phyloP scores from a whole-genome alignment of 1,140 invertebrate genomes.

The Ditylenchus dipsaci region DNA sequence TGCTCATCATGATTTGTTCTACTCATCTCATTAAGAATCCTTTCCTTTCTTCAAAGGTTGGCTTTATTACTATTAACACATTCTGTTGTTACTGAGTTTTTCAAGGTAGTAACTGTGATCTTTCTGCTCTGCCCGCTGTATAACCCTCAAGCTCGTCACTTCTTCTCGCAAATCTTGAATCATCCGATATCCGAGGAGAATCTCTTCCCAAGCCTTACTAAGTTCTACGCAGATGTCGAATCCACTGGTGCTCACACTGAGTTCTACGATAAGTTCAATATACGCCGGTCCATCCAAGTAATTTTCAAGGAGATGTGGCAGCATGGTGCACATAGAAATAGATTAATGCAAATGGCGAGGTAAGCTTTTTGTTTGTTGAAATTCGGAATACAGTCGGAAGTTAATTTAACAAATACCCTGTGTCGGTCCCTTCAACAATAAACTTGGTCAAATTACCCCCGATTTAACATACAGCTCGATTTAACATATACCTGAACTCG shows the following conservation, averaged over 20 bases:
- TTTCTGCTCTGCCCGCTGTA: constrained; percentile 83
- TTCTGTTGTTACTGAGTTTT: neutral
- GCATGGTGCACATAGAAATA: constrained; percentile 60
- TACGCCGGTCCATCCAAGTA: constrained; percentile 91
- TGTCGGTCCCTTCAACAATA: no score
- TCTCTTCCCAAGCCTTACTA: constrained; percentile 83
- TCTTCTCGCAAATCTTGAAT: constrained; percentile 72
- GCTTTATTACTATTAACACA: no score
- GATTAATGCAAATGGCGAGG: constrained; percentile 64
- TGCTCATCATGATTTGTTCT: constrained; percentile 80
- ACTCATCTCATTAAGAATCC: constrained; percentile 87
- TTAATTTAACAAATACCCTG: no score
- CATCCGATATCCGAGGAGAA: constrained; percentile 77
- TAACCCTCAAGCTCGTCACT: constrained; percentile 67
- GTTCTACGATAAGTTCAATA: constrained; percentile 98
- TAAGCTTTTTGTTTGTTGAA: constrained; percentile 54
- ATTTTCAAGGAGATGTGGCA: constrained; percentile 74
- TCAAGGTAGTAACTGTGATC: constrained; percentile 73
- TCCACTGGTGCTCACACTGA: constrained; percentile 73
- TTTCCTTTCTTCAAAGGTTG: constrained; percentile 81
- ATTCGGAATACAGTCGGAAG: no score
- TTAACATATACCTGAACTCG: no score
- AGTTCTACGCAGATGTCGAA: constrained; percentile 87
- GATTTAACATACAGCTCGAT: no score
- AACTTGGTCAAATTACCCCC: no score